Evolutionary conservation across 2,888 invertebrate species (phyloP).

Genomic region (Ethmia dodecea): DNA sequence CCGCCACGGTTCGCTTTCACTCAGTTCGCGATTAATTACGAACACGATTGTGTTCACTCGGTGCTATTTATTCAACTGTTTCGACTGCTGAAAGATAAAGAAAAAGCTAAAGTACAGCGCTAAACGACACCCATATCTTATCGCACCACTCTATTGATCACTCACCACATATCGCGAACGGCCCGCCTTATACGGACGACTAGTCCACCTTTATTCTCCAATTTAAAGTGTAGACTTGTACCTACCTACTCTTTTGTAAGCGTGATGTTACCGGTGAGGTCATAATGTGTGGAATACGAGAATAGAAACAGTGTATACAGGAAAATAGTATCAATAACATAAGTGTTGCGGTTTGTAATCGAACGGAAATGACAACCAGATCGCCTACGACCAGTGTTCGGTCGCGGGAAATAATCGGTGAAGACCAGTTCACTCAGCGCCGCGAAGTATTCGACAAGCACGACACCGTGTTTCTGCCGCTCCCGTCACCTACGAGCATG

Average conservation of each 20-base stretch:
- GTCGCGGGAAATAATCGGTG: slow-evolving; percentile 71
- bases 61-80: slow-evolving; percentile 73
- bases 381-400: slow-evolving; percentile 69
- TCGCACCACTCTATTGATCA: slow-evolving; percentile 72
- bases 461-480: slow-evolving; percentile 69
- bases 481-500: slow-evolving; percentile 45
- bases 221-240: slow-evolving; percentile 63
- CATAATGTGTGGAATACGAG: slow-evolving; percentile 70
- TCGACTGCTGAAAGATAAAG: slow-evolving; percentile 71
- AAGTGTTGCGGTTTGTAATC: slow-evolving; percentile 74
- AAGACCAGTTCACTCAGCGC: slow-evolving; percentile 69
- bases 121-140: slow-evolving; percentile 65
- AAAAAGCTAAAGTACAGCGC: slow-evolving; percentile 56
- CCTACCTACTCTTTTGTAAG: slow-evolving; percentile 52
- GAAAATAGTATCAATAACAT: slow-evolving; percentile 73
- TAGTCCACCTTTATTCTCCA: slow-evolving; percentile 69
- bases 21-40: slow-evolving; percentile 65
- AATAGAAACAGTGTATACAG: slow-evolving; percentile 73
- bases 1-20: slow-evolving; percentile 64
- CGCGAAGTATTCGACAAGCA: slow-evolving; percentile 72
- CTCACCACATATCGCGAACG: slow-evolving; percentile 69
- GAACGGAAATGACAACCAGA: slow-evolving; percentile 70
- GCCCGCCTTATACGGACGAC: slow-evolving; percentile 67
- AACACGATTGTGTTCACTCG: slow-evolving; percentile 62
- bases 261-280: slow-evolving; percentile 73